phyloP scores from a whole-genome alignment of 2,797 vertebrate genomes.

The Knipowitschia caucasica region DNA sequence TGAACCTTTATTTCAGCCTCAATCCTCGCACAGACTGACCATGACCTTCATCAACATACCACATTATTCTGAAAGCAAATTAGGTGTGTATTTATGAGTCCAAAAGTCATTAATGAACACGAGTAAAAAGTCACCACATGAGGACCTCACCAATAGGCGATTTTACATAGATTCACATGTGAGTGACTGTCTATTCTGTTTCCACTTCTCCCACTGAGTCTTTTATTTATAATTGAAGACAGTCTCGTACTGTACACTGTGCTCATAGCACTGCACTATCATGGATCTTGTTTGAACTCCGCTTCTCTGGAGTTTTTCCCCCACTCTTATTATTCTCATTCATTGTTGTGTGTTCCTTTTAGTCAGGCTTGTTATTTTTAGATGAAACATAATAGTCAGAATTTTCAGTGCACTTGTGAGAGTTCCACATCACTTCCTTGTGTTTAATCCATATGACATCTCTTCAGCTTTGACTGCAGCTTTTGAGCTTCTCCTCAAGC shows the following conservation, averaged over 20 bases:
- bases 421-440: slow-evolving; percentile 64
- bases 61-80: too few relatives aligned
- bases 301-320: slow-evolving; percentile 56
- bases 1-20: too few relatives aligned
- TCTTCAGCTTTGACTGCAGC: slow-evolving; percentile 59
- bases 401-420: slow-evolving; percentile 65
- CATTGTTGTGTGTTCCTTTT: slow-evolving; percentile 63
- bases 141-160: slow-evolving; percentile 9
- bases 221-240: slow-evolving; percentile 67
- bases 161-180: slow-evolving; percentile 25
- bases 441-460: slow-evolving; percentile 75
- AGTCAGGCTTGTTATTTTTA: slow-evolving; percentile 77
- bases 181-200: slow-evolving; percentile 50
- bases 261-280: slow-evolving; percentile 59
- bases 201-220: slow-evolving; percentile 49
- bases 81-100: too few relatives aligned
- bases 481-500: slow-evolving; percentile 63
- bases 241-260: slow-evolving; percentile 58
- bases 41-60: too few relatives aligned
- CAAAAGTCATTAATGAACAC: slow-evolving; percentile 13
- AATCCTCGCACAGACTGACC: too few relatives aligned
- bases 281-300: slow-evolving; percentile 60
- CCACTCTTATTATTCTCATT: slow-evolving; percentile 38
- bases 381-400: slow-evolving; percentile 74
- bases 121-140: background rate